Base-by-base conservation (phyloP, 1,140 invertebrate species). In the Bombus turneri region DNA sequence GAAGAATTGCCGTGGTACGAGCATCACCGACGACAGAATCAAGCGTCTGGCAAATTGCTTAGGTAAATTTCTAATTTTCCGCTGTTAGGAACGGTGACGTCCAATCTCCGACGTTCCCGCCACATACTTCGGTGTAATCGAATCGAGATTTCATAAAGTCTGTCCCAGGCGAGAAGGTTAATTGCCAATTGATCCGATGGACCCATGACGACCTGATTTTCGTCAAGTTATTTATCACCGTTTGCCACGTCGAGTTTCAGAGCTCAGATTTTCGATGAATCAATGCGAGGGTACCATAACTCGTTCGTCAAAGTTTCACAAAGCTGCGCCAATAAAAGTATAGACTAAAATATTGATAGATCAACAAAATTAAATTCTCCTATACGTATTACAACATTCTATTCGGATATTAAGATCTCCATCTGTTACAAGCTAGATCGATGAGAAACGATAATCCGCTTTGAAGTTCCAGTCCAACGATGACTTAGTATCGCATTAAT, bases 11-110 rank as follows among this genome's bases (percentile, higher is more conserved):
- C 74, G 82, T 68, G 71, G 78, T 43, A 81, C 15, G 39, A 81
- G 25, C 66, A 59, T 74, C 57, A 47, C 34, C 43, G 76, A 74
- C 64, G 78, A 69, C 80, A 71, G 81, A 74, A 86, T 86, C 88
- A 82, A 85, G 79, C 69, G 66, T 41, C 81, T 87, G 69, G 79
- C 87, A 91, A 90, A 91, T 91, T 91, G 89, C 90, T 91, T 88
- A 88, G 90, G 81, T 91, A 91, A 91, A 90, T 91, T 90, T 91
- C 89, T 89, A 91, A 91, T 91, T 91, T 91, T 91, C 90, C 90
- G 87, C 88, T 83, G 87, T 90, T 88, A 85, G 85, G 62, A 79
- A 85, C 76, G 86, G 83, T 72, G 77, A 80, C 86, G 83, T 75
- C 74, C 86, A 87, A 86, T 86, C 86, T 87, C 84, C 86, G 80